phyloP scores from a whole-genome alignment of 2,888 invertebrate genomes.

The Masnerella sp. region DNA sequence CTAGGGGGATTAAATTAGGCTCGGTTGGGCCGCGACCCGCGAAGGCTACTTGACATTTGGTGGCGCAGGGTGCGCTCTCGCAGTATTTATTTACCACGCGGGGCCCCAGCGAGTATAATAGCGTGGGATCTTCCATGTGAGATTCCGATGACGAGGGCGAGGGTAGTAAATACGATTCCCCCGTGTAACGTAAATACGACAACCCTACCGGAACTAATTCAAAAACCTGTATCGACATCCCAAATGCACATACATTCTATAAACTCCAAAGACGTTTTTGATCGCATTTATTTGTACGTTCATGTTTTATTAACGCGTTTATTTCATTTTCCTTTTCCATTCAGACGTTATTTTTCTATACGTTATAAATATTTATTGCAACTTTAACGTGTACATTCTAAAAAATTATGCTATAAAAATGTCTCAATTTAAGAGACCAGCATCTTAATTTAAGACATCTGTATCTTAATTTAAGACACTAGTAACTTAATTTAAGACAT shows the following conservation, averaged over 20 bases:
- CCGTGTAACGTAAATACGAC: slow-evolving; percentile 64
- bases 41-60: slow-evolving; percentile 74
- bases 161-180: slow-evolving; percentile 66
- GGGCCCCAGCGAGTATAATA: slow-evolving; percentile 65
- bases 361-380: too few species aligned
- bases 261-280: too few species aligned
- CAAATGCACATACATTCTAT: slow-evolving; percentile 39
- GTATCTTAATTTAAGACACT: too few species aligned
- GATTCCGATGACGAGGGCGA: slow-evolving; percentile 62
- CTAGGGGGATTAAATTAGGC: slow-evolving; percentile 65
- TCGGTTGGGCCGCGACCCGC: slow-evolving; percentile 57
- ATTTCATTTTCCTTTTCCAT: too few species aligned
- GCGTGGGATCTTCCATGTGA: slow-evolving; percentile 73
- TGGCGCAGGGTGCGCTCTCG: slow-evolving; percentile 66
- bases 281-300: too few species aligned
- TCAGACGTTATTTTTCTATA: too few species aligned
- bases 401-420: too few species aligned
- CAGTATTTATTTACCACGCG: slow-evolving; percentile 70
- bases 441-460: too few species aligned
- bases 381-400: too few species aligned
- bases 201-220: slow-evolving; percentile 69
- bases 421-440: too few species aligned
- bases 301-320: too few species aligned
- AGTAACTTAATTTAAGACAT: too few species aligned
- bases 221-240: slow-evolving; percentile 66